Conservation (phyloP, 2,113 vertebrate genomes). For the Nothobranchius kuhntae region DNA sequence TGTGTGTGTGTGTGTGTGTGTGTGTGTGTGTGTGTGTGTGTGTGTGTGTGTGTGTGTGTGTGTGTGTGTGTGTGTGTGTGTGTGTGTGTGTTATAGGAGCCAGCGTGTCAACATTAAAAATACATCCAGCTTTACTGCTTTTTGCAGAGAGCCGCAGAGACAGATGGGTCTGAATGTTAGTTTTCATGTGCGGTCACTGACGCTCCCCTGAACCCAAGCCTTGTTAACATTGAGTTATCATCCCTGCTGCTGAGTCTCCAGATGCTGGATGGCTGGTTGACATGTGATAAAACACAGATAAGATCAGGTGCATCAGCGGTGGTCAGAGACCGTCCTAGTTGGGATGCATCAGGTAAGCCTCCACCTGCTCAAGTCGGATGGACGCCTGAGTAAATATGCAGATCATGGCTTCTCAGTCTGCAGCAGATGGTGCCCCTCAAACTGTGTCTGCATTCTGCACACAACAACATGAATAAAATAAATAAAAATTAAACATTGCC, state of each 20-base stretch:
- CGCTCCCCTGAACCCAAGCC: conserved; percentile 30
- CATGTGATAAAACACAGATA: conserved; percentile 61
- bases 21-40: conserved; percentile 9
- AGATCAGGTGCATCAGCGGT: conserved; percentile 30
- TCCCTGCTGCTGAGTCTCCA: conserved; percentile 28
- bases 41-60: conserved; percentile 11
- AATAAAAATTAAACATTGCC: neutral
- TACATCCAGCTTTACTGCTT: conserved; percentile 16
- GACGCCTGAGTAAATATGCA: conserved; percentile 57
- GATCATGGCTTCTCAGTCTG: conserved; percentile 24
- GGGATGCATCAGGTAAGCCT: conserved; percentile 57
- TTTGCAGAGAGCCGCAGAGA: conserved; percentile 26
- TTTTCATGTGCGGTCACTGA: conserved; percentile 14
- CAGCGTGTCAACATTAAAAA: conserved; percentile 49
- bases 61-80: neutral
- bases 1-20: conserved; percentile 5
- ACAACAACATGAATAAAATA: neutral
- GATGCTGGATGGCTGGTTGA: conserved; percentile 52
- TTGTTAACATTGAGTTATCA: conserved; percentile 58
- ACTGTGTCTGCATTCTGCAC: conserved; percentile 25
- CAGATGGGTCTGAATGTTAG: conserved; percentile 21
- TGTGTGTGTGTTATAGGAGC: conserved; percentile 31
- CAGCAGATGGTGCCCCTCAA: conserved; percentile 55
- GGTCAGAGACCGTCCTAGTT: conserved; percentile 30
- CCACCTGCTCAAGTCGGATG: conserved; percentile 54